A percentile compares a stretch with the other conserved stretches of the same genome.
Evolutionary conservation across 2,888 invertebrate genomes (phyloP).

Genomic region (Oligia latruncula): DNA sequence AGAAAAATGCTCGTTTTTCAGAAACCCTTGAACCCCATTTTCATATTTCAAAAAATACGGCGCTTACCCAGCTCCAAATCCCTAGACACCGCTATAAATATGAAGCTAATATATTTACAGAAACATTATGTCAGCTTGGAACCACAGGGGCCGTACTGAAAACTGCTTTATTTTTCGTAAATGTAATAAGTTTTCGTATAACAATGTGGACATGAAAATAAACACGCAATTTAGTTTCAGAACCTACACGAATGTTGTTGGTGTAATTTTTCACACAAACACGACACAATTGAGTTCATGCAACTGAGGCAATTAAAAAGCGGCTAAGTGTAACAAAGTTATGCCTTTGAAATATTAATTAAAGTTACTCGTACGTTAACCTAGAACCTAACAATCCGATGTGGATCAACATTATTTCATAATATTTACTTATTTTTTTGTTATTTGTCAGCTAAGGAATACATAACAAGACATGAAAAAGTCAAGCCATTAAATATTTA

Average conservation of each 20-base stretch:
- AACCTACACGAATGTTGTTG: slow-evolving; percentile 25
- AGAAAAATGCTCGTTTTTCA: slow-evolving; percentile 9
- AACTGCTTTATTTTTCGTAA: slow-evolving; percentile 44
- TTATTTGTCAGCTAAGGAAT: background rate
- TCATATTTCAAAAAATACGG: slow-evolving; percentile 43
- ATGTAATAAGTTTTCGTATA: slow-evolving; percentile 41
- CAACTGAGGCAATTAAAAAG: slow-evolving; percentile 42
- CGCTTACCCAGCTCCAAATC: slow-evolving; percentile 34
- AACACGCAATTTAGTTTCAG: slow-evolving; percentile 42
- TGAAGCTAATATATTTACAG: slow-evolving; percentile 52
- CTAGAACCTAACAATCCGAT: background rate
- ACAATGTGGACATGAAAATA: slow-evolving; percentile 40
- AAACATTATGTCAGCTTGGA: slow-evolving; percentile 49
- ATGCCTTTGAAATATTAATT: slow-evolving; percentile 36
- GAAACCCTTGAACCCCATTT: slow-evolving; percentile 32
- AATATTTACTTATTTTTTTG: background rate
- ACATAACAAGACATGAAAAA: background rate
- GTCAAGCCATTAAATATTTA: background rate
- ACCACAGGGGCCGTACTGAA: slow-evolving; percentile 37
- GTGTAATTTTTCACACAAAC: slow-evolving; percentile 44
- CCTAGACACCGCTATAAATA: slow-evolving; percentile 52
- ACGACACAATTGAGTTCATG: slow-evolving; percentile 39
- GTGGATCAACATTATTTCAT: background rate
- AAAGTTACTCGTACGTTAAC: background rate
- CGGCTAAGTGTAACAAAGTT: slow-evolving; percentile 8